Evolutionary conservation across 2,797 vertebrate genomes (phyloP).

Genomic region (Chelon labrosus): DNA sequence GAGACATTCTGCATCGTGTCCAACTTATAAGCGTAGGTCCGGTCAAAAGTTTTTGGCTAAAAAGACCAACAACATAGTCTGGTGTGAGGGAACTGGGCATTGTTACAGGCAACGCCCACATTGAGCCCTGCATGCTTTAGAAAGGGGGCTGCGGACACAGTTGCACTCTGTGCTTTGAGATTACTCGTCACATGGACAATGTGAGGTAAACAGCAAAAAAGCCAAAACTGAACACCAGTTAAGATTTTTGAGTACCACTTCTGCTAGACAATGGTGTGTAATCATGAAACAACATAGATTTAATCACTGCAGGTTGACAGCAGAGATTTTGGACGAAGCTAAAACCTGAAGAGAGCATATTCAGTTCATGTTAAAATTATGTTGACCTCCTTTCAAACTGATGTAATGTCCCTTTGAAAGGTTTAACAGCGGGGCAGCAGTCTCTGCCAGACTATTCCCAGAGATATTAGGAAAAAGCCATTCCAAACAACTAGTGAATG

Average conservation of each 20-base stretch:
- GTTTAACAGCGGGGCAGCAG: conserved; percentile 12
- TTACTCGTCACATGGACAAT: conserved; percentile 4
- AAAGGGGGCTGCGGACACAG: conserved; percentile 54
- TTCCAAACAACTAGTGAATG: conserved; percentile 68
- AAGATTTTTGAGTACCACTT: conserved; percentile 1
- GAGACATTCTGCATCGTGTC: too few species aligned
- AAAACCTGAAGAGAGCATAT: not conserved
- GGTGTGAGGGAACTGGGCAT: conserved; percentile 64
- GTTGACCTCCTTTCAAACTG: conserved; percentile 39
- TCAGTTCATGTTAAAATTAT: conserved; percentile 7
- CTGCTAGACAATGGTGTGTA: not conserved
- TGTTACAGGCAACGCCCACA: conserved; percentile 72
- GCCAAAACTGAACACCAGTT: not conserved
- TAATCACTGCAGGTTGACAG: not conserved
- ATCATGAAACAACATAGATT: not conserved
- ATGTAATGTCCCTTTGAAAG: conserved; percentile 48
- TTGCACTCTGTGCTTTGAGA: conserved; percentile 26
- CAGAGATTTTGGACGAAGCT: not conserved
- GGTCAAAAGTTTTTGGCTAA: conserved; percentile 24
- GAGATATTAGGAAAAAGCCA: conserved; percentile 44
- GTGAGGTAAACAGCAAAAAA: conserved; percentile 8
- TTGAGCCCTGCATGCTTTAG: conserved; percentile 61
- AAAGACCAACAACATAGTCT: conserved; percentile 19
- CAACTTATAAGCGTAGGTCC: too few species aligned
- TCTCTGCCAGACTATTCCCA: conserved; percentile 30